Conservation (phyloP, 2,797 vertebrate genomes). For the Enteromius anoplus region DNA sequence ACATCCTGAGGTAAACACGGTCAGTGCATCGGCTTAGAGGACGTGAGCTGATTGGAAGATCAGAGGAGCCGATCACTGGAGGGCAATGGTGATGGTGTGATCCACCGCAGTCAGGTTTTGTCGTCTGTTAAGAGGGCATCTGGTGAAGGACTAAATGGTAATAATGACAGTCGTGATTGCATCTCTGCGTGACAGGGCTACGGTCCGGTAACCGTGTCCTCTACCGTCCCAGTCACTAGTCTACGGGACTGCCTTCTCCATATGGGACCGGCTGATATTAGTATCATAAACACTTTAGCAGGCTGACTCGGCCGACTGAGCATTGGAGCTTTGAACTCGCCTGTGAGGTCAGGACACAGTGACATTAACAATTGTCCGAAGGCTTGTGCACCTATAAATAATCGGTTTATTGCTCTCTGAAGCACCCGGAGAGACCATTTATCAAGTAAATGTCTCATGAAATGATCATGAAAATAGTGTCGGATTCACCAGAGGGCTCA, state of each 20-base stretch:
- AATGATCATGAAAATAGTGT: conserved; percentile 44
- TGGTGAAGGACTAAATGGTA: conserved; percentile 75
- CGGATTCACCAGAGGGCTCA: conserved; percentile 13
- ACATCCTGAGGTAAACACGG: conserved; percentile 75
- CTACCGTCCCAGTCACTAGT: conserved; percentile 69
- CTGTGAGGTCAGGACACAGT: conserved; percentile 26
- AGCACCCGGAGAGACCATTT: not conserved
- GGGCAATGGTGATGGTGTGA: conserved; percentile 3
- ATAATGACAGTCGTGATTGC: conserved; percentile 55
- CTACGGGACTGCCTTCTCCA: conserved; percentile 63
- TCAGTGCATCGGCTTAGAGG: conserved; percentile 62
- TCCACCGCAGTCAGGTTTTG: conserved; percentile 24
- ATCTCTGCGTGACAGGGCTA: conserved; percentile 66
- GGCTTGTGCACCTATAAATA: conserved; percentile 42
- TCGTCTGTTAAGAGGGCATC: conserved; percentile 75
- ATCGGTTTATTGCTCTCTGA: conserved; percentile 38
- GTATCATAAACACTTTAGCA: conserved; percentile 35
- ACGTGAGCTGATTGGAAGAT: conserved; percentile 47
- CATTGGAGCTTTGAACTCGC: conserved; percentile 26
- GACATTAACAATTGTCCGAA: conserved; percentile 40
- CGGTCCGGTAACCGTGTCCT: conserved; percentile 71
- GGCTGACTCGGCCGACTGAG: conserved; percentile 17
- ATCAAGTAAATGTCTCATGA: conserved; percentile 46
- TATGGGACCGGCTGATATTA: conserved; percentile 40
- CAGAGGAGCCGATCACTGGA: not conserved